Evolutionary conservation across 2,113 vertebrate genomes (phyloP).

Genomic region (Prionailurus bengalensis): DNA sequence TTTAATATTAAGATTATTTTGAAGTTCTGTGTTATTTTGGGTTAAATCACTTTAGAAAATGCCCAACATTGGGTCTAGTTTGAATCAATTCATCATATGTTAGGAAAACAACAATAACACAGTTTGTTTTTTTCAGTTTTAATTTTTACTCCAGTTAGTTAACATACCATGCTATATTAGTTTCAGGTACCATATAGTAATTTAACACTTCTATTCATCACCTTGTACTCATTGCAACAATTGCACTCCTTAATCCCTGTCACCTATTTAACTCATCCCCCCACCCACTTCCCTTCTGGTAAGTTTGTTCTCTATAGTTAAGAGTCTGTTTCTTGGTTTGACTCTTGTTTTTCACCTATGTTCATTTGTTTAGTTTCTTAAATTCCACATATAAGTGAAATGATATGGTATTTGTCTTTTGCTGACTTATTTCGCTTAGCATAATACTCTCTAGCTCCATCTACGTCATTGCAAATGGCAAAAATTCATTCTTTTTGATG

Average conservation of each 20-base stretch:
- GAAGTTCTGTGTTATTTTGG: constrained; percentile 47
- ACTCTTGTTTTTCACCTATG: neutral
- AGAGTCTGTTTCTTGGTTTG: neutral
- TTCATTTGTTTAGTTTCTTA: neutral
- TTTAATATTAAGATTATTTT: constrained; percentile 49
- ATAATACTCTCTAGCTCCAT: neutral
- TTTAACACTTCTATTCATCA: neutral
- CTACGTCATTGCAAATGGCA: neutral
- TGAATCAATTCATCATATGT: constrained; percentile 57
- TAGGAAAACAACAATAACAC: neutral
- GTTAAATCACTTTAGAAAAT: constrained; percentile 51
- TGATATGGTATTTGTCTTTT: neutral
- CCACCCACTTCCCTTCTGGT: neutral
- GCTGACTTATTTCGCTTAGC: neutral
- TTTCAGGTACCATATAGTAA: neutral
- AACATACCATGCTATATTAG: neutral
- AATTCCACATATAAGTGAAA: neutral
- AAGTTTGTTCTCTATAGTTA: neutral
- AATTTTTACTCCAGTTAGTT: neutral
- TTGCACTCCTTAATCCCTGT: neutral
- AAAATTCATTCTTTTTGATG: neutral
- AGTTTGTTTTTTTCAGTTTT: neutral
- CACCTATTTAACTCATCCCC: neutral
- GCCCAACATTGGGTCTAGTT: neutral
- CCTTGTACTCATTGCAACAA: neutral